These are phyloP conservation scores for Agapostemon virescens DNA, from an alignment of 2,888 invertebrate genomes.

Conservation along the genomic window DNA sequence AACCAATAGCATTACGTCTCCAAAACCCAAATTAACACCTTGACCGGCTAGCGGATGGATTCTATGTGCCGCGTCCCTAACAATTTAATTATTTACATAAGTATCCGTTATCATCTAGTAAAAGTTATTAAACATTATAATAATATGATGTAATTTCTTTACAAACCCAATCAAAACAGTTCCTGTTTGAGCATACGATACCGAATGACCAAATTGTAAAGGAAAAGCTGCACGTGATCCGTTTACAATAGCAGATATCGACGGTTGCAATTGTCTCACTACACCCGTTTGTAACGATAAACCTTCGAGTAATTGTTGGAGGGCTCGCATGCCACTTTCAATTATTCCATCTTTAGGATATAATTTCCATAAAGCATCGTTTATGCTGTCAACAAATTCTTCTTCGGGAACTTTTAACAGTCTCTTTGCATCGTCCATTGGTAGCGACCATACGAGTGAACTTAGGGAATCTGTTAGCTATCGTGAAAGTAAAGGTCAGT, in stretches of 20 bases:
- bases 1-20: slow-evolving; percentile 91
- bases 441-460: slow-evolving; percentile 97
- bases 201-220: slow-evolving; percentile 93
- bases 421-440: slow-evolving; percentile 87
- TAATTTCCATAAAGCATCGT: slow-evolving; percentile 90
- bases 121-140: slow-evolving; percentile 2
- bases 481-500: slow-evolving; percentile 54
- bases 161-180: slow-evolving; percentile 93
- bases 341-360: slow-evolving; percentile 82
- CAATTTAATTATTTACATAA: slow-evolving; percentile 52
- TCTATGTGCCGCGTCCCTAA: slow-evolving; percentile 92
- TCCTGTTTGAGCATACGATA: slow-evolving; percentile 90
- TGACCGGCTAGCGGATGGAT: slow-evolving; percentile 98
- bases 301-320: slow-evolving; percentile 80
- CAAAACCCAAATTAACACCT: slow-evolving; percentile 98
- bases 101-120: not conserved
- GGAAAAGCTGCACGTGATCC: slow-evolving; percentile 94
- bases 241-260: slow-evolving; percentile 83
- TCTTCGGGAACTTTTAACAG: slow-evolving; percentile 87
- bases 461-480: slow-evolving; percentile 87
- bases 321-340: slow-evolving; percentile 82
- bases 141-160: slow-evolving; percentile 19
- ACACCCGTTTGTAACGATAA: slow-evolving; percentile 81
- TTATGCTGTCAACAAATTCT: slow-evolving; percentile 93
- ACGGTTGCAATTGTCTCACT: slow-evolving; percentile 86